phyloP scores from a whole-genome alignment of 2,113 vertebrate species.

The Ifrita kowaldi region DNA sequence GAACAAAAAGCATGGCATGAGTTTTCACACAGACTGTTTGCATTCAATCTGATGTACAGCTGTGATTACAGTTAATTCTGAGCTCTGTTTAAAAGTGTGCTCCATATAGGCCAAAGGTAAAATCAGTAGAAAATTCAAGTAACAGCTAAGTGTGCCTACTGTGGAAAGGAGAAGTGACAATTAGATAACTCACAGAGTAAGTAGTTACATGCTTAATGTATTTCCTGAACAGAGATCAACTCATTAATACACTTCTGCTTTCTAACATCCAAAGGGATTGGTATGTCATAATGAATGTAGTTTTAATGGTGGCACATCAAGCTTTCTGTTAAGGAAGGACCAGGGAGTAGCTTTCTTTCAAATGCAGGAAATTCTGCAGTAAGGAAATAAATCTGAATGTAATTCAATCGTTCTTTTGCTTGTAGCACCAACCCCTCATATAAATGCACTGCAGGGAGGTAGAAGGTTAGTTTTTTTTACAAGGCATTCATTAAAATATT shows the following conservation, averaged over 20 bases:
- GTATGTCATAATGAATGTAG: not conserved
- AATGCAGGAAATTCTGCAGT: not conserved
- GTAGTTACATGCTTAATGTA: rapidly evolving
- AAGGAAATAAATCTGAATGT: not conserved
- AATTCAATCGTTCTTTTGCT: not conserved
- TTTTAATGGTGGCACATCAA: not conserved
- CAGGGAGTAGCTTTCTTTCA: not conserved
- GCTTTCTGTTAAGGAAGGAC: not conserved
- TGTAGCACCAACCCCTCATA: not conserved
- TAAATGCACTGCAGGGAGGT: not conserved
- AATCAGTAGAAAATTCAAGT: not conserved
- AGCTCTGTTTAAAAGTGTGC: not conserved
- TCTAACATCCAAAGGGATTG: not conserved
- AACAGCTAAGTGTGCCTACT: not conserved
- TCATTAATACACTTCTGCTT: not conserved
- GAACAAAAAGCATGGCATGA: rapidly evolving
- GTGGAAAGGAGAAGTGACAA: not conserved
- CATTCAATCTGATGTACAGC: not conserved
- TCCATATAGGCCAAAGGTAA: not conserved
- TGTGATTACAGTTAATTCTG: not conserved
- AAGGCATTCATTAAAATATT: not conserved
- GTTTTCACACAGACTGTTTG: not conserved
- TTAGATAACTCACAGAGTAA: not conserved
- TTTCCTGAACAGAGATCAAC: not conserved
- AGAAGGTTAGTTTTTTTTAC: not conserved